Evolutionary conservation across 1,140 invertebrate species (phyloP).

Genomic region (Apis florea): DNA sequence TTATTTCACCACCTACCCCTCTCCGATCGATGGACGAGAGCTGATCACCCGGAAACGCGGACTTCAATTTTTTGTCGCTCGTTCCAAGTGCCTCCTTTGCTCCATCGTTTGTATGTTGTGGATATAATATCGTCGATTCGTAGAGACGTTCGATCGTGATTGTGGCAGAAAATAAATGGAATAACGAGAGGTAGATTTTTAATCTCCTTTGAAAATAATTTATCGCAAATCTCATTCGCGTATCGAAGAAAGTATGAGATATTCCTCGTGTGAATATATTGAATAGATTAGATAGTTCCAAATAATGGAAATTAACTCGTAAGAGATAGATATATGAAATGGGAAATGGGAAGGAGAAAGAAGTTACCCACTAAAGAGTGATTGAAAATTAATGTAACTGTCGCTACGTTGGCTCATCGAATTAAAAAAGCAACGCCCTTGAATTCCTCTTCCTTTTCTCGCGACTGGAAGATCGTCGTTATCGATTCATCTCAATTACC

Average conservation of each 20-base stretch:
- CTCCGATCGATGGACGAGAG: background rate
- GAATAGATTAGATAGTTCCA: too few relatives aligned
- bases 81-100: too few relatives aligned
- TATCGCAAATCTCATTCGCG: too few relatives aligned
- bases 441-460: conserved; percentile 16
- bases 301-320: background rate
- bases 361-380: too few relatives aligned
- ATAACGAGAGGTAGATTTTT: too few relatives aligned
- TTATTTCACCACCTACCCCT: background rate
- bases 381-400: conserved; percentile 54
- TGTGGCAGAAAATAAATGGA: too few relatives aligned
- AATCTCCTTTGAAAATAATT: too few relatives aligned
- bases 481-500: conserved; percentile 75
- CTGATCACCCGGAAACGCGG: conserved; percentile 12
- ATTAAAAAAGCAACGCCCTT: conserved; percentile 53
- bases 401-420: conserved; percentile 49
- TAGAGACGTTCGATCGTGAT: background rate
- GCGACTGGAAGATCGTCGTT: conserved; percentile 34
- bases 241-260: too few relatives aligned
- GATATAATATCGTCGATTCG: too few relatives aligned
- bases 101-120: background rate
- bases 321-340: background rate
- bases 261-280: too few relatives aligned
- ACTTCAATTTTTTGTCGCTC: background rate
- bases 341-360: background rate